Conservation (phyloP, 92 coral and sea anemone species). For the Meandrina meandrites region DNA sequence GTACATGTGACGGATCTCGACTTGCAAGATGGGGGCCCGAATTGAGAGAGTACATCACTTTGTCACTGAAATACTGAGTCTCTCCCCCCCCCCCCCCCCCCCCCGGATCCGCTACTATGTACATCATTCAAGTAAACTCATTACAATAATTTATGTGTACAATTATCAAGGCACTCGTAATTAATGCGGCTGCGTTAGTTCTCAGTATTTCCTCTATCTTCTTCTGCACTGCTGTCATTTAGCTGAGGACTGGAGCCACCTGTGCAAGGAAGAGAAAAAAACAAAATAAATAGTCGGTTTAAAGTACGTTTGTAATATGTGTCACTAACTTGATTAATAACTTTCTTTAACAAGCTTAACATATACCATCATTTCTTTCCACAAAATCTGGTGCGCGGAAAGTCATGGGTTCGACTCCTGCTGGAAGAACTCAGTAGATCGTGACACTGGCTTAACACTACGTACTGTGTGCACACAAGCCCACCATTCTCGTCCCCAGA, state of each 20-base stretch:
- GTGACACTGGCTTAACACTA: no score
- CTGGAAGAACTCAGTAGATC: no score
- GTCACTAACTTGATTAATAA: no score
- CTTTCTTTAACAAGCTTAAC: no score
- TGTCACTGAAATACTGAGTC: not conserved
- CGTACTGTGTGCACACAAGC: no score
- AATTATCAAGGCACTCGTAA: not conserved
- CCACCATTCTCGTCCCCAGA: no score
- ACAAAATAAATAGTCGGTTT: not conserved
- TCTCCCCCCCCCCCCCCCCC: not conserved
- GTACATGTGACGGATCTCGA: not conserved
- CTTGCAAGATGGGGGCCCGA: not conserved
- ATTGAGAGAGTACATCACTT: not conserved
- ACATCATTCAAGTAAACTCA: not conserved
- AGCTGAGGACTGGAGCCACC: conserved; percentile 36
- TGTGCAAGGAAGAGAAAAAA: not conserved
- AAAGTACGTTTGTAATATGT: no score
- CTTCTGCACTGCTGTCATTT: conserved; percentile 24
- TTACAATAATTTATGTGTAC: not conserved
- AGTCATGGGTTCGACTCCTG: no score
- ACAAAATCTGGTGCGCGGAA: no score
- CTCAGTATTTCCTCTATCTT: conserved; percentile 20
- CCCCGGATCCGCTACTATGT: not conserved
- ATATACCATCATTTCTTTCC: no score
- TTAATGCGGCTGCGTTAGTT: not conserved